Percentiles rank a stretch among this genome's conserved stretches.
Evolutionary conservation across 2,113 vertebrate genomes (phyloP).

Genomic region (Thalassarche chlororhynchos): DNA sequence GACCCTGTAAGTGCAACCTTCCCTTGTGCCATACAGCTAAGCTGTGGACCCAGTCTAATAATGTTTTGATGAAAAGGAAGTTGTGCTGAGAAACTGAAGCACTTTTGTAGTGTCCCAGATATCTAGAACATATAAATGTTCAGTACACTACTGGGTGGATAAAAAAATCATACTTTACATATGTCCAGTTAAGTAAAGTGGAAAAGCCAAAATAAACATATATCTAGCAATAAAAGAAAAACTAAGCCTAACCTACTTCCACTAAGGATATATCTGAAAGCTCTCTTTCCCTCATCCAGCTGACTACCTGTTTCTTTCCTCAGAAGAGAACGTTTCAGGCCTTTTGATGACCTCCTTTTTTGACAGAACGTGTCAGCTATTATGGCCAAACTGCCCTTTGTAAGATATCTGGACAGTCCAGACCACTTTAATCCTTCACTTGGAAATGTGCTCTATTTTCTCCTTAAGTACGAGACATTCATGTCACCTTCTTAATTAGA

Average conservation of each 20-base stretch:
- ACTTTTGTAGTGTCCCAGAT: background rate
- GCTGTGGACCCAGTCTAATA: background rate
- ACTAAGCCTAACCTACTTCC: background rate
- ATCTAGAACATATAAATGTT: background rate
- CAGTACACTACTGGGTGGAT: background rate
- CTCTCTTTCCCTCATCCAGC: background rate
- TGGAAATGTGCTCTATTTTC: background rate
- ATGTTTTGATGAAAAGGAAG: background rate
- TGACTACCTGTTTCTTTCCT: background rate
- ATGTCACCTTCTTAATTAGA: background rate
- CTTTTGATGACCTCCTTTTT: background rate
- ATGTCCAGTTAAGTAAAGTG: background rate
- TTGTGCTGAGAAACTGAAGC: background rate
- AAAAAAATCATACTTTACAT: background rate
- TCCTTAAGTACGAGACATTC: background rate
- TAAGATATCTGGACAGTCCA: background rate
- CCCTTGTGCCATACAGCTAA: background rate
- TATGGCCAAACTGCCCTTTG: background rate
- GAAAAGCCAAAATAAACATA: background rate
- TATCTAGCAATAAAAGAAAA: background rate
- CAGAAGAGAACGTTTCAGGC: background rate
- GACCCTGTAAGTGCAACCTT: background rate
- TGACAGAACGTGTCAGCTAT: background rate
- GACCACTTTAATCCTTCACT: background rate
- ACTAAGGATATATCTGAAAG: background rate